Base-by-base conservation (phyloP, 2,797 vertebrate species). In the Micromesistius poutassou region DNA sequence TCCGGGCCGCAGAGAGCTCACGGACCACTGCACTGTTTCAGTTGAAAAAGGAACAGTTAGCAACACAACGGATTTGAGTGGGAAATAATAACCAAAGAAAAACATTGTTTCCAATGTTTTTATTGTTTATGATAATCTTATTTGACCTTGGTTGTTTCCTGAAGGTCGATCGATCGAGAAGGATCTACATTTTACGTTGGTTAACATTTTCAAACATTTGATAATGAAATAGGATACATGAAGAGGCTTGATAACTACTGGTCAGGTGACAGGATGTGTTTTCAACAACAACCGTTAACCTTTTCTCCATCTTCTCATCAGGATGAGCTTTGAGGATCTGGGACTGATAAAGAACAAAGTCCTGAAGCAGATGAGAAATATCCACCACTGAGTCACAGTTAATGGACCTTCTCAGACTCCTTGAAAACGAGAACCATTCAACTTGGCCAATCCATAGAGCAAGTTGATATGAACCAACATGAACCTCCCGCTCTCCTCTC, bases 251-350 rank as follows among this genome's bases (percentile, higher is more conserved):
- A 68, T 68, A 28, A 68, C 25, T 28, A 28, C 25, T 9, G 25
- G 62, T 68, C 25, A 28, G 10, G 62, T 68, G 62, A 28, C 12
- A 12, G 25, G 62, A 30, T 12, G n/a, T 68, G 62, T 68, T 68
- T 68, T 68, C 10, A 28, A n/a, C n/a, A n/a, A n/a, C 25, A 28
- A 68, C 62, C 25, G 25, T n/a, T 68, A 9, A 68, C 62, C 28
- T 68, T 68, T 68, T 25, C 1, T 71, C 7, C 2, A 72, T 42
- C 46, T 33, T 38, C 0, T 30, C 66, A 40, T 33, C 82, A 94
- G 94, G 94, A 94, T 31, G 94, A 95, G 80, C 90, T 95, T 50
- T 95, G 91, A 93, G 33, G 62, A 66, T 22, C 7, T 38, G 5
- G 36, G 25, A 71, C 0, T 14, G 9, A 31, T 40, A 73, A 72